A percentile compares a stretch with the other conserved stretches of the same genome.
Conservation (phyloP, 2,113 vertebrate species). For the Malurus alboscapulatus region DNA sequence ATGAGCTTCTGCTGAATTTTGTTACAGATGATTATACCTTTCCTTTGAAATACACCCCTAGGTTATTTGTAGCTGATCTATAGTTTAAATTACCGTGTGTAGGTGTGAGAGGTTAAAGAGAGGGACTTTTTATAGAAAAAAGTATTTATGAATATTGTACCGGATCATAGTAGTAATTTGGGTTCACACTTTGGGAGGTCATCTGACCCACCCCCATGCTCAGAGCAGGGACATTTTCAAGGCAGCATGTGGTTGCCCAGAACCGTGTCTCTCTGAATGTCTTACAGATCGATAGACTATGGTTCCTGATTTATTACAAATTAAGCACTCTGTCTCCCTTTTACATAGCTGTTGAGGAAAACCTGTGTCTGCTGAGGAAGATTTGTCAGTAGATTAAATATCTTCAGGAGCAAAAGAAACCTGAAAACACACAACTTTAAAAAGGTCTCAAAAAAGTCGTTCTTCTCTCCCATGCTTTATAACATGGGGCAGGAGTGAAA, state of each 20-base stretch:
- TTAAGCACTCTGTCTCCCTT: not conserved
- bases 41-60: not conserved
- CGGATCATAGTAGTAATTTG: not conserved
- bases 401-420: not conserved
- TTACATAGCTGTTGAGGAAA: not conserved
- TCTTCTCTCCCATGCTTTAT: not conserved
- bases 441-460: not conserved
- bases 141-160: not conserved
- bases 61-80: slow-evolving; percentile 29
- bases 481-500: not conserved
- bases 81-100: not conserved
- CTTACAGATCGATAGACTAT: not conserved
- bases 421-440: not conserved
- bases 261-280: fast-evolving
- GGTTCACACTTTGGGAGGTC: not conserved
- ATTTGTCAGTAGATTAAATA: not conserved
- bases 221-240: not conserved
- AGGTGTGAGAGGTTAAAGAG: slow-evolving; percentile 15
- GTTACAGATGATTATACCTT: slow-evolving; percentile 1
- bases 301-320: not conserved
- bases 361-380: not conserved
- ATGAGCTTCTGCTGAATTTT: slow-evolving; percentile 6
- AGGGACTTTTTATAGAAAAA: not conserved
- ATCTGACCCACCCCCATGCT: not conserved
- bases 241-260: not conserved